Conservation (phyloP, 2,113 vertebrate species). For the Sphyrna mokarran region DNA sequence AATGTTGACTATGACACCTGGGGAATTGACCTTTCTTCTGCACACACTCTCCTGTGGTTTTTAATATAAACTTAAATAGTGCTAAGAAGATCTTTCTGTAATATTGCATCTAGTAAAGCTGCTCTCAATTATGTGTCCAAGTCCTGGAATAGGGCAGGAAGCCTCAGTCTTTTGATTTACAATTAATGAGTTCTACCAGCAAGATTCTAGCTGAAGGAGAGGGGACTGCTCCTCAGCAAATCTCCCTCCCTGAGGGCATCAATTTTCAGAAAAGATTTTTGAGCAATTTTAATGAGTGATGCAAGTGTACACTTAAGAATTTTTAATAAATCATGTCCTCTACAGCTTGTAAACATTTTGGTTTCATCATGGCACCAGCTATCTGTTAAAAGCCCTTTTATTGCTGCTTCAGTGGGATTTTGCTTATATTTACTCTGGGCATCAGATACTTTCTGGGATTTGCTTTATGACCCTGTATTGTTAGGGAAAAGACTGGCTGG, state of each 20-base stretch:
- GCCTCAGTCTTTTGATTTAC: background rate
- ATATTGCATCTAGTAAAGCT: background rate
- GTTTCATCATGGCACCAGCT: no score
- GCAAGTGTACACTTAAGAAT: no score
- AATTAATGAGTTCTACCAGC: background rate
- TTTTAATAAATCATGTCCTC: no score
- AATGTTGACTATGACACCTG: background rate
- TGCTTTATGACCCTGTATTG: no score
- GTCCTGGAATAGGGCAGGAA: background rate
- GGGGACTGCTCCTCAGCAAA: background rate
- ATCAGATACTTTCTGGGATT: no score
- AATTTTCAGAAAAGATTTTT: background rate
- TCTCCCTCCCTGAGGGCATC: background rate
- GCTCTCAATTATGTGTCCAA: background rate
- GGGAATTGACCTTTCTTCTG: background rate
- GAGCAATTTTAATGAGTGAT: background rate
- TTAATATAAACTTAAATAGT: background rate
- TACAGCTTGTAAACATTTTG: no score
- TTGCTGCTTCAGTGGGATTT: no score
- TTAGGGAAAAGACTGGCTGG: no score
- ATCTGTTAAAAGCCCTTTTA: no score
- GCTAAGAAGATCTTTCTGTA: background rate
- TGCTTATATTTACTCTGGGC: no score
- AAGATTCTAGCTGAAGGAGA: background rate
- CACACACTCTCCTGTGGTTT: background rate